Evolutionary conservation across 1,140 invertebrate species (phyloP), one percentile per base, ranked within the genome.

Genomic region (Tetramorium parvispinum): DNA sequence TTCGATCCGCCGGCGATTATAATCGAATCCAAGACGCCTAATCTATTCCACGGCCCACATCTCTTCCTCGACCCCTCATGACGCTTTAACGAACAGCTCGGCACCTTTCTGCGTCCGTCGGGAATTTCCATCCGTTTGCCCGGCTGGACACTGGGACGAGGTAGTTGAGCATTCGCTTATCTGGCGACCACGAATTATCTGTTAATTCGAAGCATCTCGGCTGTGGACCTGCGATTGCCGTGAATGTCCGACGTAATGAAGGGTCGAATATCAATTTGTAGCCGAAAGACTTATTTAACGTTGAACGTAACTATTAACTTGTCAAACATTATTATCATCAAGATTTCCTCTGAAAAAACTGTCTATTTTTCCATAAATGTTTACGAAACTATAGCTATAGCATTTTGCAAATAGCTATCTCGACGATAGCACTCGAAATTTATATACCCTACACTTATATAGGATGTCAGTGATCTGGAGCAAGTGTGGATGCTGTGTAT

Each of bases 21-120:
- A 92, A 91, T 93, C 85, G 87, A 89, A 88, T 87, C 73, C 49
- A 37, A 66, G 86, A 78, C 57, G 59, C 88, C 79, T 86, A 88
- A 91, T 83, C 63, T 89, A 71, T 63, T 91, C 65, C 57, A 61
- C 43, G n/a, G 76, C 27, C 13, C 16, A 8, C 57, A 32, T 37
- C 71, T 78, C 71, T 77, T 24, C 82, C 46, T 40, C 57, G 71
- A 85, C 57, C 61, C 49, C 46, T 27, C 49, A 57, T 61, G 68
- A 66, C 73, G 40, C 57, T 46, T 81, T 78, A 68, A 68, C 53
- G 65, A 55, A 76, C 77, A 51, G 63, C 59, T 68, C 59, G 32
- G 40, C 57, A 75, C 65, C 85, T 65, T 65, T n/a, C 61, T 32
- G 46, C 37, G 46, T 40, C 82, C 82, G 32, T 32, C 24, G 82